Base-by-base conservation (phyloP, 2,797 vertebrate genomes). In the Semaprochilodus insignis region DNA sequence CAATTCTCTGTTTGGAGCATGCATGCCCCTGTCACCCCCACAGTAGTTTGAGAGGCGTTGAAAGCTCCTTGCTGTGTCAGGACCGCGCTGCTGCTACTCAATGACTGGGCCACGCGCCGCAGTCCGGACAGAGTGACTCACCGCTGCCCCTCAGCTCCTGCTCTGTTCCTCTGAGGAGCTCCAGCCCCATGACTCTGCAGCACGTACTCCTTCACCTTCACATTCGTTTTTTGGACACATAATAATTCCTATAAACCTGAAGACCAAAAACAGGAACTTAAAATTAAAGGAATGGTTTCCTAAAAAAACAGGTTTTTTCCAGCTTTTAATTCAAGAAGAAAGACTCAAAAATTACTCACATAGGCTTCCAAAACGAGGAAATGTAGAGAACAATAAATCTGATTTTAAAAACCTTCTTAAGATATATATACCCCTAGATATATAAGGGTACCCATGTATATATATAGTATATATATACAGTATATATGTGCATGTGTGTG, bases 91-190 rank as follows among this genome's bases (percentile, higher is more conserved):
- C 85, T 82, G 85, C 88, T 86, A 70, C 77, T 84, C 62, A 60
- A 55, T 80, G 40, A 62, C 73, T 85, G 81, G 71, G 81, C 78
- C 83, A 65, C 62, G 79, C 16, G 57, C 82, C 65, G 71, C 66
- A 52, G 31, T 79, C 66, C 40, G 82, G 85, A 86, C 52, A 80
- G 81, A 69, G 83, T 93, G 89, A 93, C 89, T 93, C 90, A 90
- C 86, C 85, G 69, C 85, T 90, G 83, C 88, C 86, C 83, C 63
- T 65, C 62, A 86, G 25, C 63, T 69, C 74, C 65, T 76, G 48
- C 59, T 23, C 27, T 75, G 52, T 54, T 77, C 72, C 78, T 72
- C 78, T 59, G 66, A 74, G 70, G 40, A 73, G 16, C 63, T 73
- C 48, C 52, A 67, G 34, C 44, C 69, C n/a, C 40, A 71, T 25